A percentile compares a stretch with the other conserved stretches of the same genome.
Evolutionary conservation across 2,888 invertebrate species (phyloP).

Genomic region (Drosophila eohydei): DNA sequence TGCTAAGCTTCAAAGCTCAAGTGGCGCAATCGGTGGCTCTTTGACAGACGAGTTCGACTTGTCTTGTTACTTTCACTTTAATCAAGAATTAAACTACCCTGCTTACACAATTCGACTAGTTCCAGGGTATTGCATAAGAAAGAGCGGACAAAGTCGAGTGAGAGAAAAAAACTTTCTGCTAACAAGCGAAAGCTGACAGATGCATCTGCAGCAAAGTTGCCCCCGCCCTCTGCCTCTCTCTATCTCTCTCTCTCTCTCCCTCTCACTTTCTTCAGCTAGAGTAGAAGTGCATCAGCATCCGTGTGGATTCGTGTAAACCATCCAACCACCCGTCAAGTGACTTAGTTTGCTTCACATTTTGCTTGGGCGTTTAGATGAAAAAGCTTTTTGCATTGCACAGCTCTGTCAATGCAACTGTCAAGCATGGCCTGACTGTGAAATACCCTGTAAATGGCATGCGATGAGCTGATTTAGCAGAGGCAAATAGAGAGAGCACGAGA

Average conservation of each 20-base stretch:
- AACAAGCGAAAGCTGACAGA: constrained; percentile 39
- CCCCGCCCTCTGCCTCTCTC: neutral
- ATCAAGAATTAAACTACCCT: neutral
- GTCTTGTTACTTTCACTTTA: no score
- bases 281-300: constrained; percentile 22
- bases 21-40: no score
- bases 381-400: constrained; percentile 33
- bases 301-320: constrained; percentile 11
- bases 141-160: neutral
- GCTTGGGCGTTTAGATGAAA: constrained; percentile 33
- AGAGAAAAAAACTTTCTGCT: constrained; percentile 13
- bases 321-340: constrained; percentile 21
- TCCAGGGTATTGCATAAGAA: neutral
- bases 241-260: neutral
- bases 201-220: constrained; percentile 21
- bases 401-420: constrained; percentile 30
- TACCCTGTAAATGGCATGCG: constrained; percentile 14
- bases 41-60: no score
- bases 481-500: neutral
- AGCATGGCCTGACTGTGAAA: neutral
- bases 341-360: constrained; percentile 32
- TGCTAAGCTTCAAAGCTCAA: no score
- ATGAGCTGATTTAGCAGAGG: neutral
- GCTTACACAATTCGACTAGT: no score
- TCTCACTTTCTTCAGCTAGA: neutral